These are phyloP conservation scores for Eretmochelys imbricata DNA, from an alignment of 2,113 vertebrate species.

Conservation along the genomic window DNA sequence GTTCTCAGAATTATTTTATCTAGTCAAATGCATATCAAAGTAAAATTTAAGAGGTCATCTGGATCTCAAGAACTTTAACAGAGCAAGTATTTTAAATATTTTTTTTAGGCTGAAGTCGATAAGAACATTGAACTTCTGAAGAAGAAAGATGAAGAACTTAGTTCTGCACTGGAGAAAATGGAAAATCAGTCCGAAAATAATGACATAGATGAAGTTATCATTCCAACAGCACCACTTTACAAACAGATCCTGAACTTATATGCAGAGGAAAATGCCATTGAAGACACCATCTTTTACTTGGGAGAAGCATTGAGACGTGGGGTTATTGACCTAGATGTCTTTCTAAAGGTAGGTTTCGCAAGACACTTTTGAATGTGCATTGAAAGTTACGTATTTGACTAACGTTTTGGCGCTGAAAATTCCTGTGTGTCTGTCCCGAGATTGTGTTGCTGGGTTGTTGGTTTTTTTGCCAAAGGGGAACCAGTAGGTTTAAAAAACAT, in stretches of 20 bases:
- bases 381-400: neutral
- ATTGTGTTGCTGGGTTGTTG: neutral
- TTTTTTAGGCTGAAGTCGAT: conserved; percentile 92
- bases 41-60: neutral
- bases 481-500: neutral
- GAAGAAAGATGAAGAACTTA: conserved; percentile 97
- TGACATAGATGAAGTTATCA: conserved; percentile 97
- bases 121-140: conserved; percentile 96
- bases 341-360: conserved; percentile 90
- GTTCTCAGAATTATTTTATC: neutral
- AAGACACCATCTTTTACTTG: conserved; percentile 99
- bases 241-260: conserved; percentile 99
- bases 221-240: conserved; percentile 96
- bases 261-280: conserved; percentile 98
- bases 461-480: neutral
- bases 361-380: neutral
- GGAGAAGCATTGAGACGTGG: conserved; percentile 95
- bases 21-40: neutral
- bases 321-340: conserved; percentile 97
- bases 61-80: neutral
- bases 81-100: conserved; percentile 31
- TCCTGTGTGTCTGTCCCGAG: neutral
- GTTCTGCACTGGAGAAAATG: conserved; percentile 97
- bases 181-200: conserved; percentile 99
- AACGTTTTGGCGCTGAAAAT: neutral